Conservation (phyloP, 2,888 invertebrate species). For the Rhogogaster chlorosoma region DNA sequence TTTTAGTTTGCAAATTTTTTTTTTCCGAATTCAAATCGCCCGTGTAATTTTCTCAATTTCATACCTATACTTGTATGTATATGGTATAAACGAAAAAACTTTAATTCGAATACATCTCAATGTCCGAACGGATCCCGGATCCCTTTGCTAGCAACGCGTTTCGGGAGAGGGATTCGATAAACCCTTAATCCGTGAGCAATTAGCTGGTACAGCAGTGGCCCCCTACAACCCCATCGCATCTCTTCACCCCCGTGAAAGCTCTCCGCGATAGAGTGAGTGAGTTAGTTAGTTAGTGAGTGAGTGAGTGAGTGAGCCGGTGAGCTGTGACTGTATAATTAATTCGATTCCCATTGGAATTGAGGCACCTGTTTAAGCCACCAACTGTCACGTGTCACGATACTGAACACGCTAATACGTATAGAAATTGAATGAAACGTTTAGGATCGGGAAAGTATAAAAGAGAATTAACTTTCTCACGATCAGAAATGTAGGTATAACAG, state of each 20-base stretch:
- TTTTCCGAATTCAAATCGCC: not conserved
- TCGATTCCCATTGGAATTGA: slow-evolving; percentile 55
- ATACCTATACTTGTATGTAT: not conserved
- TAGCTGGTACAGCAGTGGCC: slow-evolving; percentile 61
- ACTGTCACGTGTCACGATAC: slow-evolving; percentile 22
- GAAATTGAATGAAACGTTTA: slow-evolving; percentile 37
- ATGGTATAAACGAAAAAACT: not conserved
- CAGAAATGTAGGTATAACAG: too few relatives aligned
- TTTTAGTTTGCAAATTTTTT: too few relatives aligned
- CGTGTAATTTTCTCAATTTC: too few relatives aligned
- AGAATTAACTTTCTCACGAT: not conserved
- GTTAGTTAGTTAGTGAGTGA: slow-evolving; percentile 53
- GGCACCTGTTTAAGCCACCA: slow-evolving; percentile 23
- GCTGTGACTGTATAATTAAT: slow-evolving; percentile 67
- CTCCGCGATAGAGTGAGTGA: slow-evolving; percentile 51
- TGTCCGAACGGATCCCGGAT: slow-evolving; percentile 57
- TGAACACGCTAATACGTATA: slow-evolving; percentile 6
- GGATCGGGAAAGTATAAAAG: not conserved
- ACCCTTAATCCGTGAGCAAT: slow-evolving; percentile 73
- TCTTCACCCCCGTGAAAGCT: slow-evolving; percentile 47
- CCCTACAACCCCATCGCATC: slow-evolving; percentile 50
- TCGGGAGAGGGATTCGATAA: slow-evolving; percentile 65
- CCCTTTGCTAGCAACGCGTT: slow-evolving; percentile 21
- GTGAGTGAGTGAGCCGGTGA: slow-evolving; percentile 53
- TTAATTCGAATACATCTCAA: slow-evolving; percentile 15